Evolutionary conservation across 2,113 vertebrate species (phyloP).

Genomic region (Poeciliopsis occidentalis): DNA sequence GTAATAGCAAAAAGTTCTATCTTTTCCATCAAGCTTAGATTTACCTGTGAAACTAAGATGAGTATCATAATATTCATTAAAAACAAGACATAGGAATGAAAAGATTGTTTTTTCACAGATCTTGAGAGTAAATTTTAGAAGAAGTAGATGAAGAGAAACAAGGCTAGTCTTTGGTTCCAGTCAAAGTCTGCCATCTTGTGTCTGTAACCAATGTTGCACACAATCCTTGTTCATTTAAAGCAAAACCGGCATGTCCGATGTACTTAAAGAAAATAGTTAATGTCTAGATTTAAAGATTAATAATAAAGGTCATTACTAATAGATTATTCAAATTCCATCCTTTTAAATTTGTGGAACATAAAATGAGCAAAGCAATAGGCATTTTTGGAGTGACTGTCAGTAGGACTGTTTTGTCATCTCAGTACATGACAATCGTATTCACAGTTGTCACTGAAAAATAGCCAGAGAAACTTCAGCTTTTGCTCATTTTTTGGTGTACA

Average conservation of each 20-base stretch:
- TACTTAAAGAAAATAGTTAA: neutral
- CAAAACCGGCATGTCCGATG: neutral
- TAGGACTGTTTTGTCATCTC: too few species aligned
- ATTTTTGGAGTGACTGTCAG: too few species aligned
- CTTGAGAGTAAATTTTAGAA: neutral
- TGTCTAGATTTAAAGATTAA: too few species aligned
- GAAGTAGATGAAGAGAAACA: neutral
- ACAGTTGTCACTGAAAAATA: too few species aligned
- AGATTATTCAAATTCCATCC: too few species aligned
- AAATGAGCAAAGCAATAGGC: too few species aligned
- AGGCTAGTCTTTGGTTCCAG: neutral
- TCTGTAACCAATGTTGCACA: neutral
- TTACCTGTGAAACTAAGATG: neutral
- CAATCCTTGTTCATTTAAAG: neutral
- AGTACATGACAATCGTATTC: too few species aligned
- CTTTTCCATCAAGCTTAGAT: neutral
- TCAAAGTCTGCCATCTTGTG: conserved; percentile 56
- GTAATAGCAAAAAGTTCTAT: neutral
- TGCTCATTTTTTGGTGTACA: too few species aligned
- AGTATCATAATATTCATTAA: neutral
- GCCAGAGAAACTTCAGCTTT: too few species aligned
- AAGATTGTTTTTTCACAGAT: neutral
- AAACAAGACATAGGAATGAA: neutral
- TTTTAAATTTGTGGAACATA: too few species aligned
- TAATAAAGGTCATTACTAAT: too few species aligned